Base-by-base conservation (phyloP, 2,797 vertebrate genomes). In the Alcedo atthis region DNA sequence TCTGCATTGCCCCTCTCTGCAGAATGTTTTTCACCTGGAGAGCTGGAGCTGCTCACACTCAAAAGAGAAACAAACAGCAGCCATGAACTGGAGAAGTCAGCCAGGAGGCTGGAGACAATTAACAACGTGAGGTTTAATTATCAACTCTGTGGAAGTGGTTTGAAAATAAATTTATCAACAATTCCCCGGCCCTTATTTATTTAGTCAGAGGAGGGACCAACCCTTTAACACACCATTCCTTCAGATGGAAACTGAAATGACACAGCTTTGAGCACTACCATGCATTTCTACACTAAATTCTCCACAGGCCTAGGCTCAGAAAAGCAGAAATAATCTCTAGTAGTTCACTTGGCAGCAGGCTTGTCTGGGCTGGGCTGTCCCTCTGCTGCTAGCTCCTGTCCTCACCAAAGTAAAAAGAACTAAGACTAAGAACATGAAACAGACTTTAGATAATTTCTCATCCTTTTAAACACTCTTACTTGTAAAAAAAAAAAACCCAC, bases 331-430 rank as follows among this genome's bases (percentile, higher is more conserved):
- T 66, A 77, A 85, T 15, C 45, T 1, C 6, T 13, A 64, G 45
- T 2, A 40, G 37, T 53, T 81, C 37, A 62, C 14, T 79, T 42
- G 83, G 57, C 71, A 81, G 61, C 42, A 40, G 10, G 13, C 0
- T 1, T 22, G 59, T n/a, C 74, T 35, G 0, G 4, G 8, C 42
- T 4, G 6, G 2, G 8, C 7, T 9, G 43, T 24, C 63, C 20
- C 6, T 45, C 54, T 58, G 59, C 49, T 59, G 43, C 48, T n/a
- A 12, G 12, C 32, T 20, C 59, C 43, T 6, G 4, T 32, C 76
- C 32, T 58, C 53, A 51, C 37, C 46, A 10, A 73, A 63, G 68
- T 17, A 48, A 82, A 32, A 80, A 57, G 48, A 70, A 66, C 0
- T 3, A 22, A 64, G 40, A 58, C 49, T 30, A 30, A n/a, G 81